phyloP scores from a whole-genome alignment of 2,113 vertebrate species.

The Apodemus sylvaticus region DNA sequence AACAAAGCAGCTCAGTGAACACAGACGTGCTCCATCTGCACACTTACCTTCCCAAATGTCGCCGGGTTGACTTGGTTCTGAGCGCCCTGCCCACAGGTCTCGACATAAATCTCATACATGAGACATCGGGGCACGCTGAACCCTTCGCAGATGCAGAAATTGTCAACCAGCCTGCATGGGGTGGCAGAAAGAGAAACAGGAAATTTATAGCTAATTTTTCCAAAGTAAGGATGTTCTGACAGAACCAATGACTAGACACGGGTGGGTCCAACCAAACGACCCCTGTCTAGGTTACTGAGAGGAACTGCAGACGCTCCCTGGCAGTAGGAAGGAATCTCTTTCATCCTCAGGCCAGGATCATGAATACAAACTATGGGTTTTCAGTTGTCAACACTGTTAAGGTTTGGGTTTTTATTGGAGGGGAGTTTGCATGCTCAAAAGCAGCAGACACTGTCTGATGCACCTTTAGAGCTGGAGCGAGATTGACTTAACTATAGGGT shows the following conservation, averaged over 20 bases:
- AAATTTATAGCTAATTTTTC: background rate
- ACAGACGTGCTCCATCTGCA: background rate
- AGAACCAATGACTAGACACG: background rate
- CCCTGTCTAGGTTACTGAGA: background rate
- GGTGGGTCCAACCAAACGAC: background rate
- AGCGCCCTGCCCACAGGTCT: constrained; percentile 76
- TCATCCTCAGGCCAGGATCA: background rate
- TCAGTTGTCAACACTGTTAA: background rate
- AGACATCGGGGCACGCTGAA: constrained; percentile 79
- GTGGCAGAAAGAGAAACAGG: background rate
- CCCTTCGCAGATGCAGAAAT: constrained; percentile 83
- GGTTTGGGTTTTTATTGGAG: background rate
- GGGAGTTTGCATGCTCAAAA: background rate
- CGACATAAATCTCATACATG: constrained; percentile 82
- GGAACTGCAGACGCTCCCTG: background rate
- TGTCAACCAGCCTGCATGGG: constrained; percentile 82
- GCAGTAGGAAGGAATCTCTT: background rate
- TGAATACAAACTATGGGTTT: background rate
- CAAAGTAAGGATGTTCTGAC: background rate
- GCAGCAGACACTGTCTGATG: background rate
- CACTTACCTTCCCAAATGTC: constrained; percentile 85
- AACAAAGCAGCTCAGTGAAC: background rate
- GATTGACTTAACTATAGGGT: background rate
- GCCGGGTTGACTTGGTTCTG: constrained; percentile 79
- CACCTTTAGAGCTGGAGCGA: background rate